Percentiles rank a stretch among this genome's conserved stretches.
Evolutionary conservation across 2,113 vertebrate species (phyloP).

Genomic region (Lichenostomus cassidix): DNA sequence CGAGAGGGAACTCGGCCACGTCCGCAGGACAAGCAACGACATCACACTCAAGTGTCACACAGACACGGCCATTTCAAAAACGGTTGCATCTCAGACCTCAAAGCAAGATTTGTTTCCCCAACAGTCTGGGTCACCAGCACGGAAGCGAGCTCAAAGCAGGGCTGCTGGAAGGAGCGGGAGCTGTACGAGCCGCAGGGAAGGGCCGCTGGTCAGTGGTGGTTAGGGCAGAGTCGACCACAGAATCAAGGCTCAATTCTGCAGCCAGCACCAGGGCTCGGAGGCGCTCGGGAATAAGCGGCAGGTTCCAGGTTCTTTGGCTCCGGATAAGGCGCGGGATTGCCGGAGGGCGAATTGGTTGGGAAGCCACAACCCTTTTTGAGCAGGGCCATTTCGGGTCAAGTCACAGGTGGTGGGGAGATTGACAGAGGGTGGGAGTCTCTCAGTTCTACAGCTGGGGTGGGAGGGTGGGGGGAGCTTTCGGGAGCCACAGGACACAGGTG

Average conservation of each 20-base stretch:
- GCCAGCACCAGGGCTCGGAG: neutral
- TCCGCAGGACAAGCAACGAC: neutral
- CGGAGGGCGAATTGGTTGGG: neutral
- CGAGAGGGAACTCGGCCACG: neutral
- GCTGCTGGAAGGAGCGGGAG: neutral
- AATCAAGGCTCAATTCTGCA: neutral
- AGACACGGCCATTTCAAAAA: slow-evolving; percentile 61
- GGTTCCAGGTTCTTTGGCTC: slow-evolving; percentile 41
- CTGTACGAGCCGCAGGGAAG: neutral
- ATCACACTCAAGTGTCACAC: slow-evolving; percentile 5
- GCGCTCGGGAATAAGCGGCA: neutral
- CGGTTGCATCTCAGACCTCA: slow-evolving; percentile 16
- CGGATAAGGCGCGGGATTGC: neutral
- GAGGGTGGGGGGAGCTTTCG: slow-evolving; percentile 52
- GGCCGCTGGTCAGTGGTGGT: neutral
- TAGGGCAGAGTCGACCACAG: neutral
- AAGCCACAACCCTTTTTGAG: slow-evolving; percentile 64
- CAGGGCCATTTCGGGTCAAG: slow-evolving; percentile 26
- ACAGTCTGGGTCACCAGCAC: neutral
- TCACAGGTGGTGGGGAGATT: slow-evolving; percentile 14
- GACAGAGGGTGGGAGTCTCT: slow-evolving; percentile 42
- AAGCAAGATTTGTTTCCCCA: neutral
- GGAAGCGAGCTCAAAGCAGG: slow-evolving; percentile 1
- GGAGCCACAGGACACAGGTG: slow-evolving; percentile 68
- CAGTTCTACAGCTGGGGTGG: slow-evolving; percentile 33